Percentiles rank a stretch among this genome's conserved stretches.
Evolutionary conservation across 2,888 invertebrate genomes (phyloP).

Genomic region (Sinopyrophorus schimmeli): DNA sequence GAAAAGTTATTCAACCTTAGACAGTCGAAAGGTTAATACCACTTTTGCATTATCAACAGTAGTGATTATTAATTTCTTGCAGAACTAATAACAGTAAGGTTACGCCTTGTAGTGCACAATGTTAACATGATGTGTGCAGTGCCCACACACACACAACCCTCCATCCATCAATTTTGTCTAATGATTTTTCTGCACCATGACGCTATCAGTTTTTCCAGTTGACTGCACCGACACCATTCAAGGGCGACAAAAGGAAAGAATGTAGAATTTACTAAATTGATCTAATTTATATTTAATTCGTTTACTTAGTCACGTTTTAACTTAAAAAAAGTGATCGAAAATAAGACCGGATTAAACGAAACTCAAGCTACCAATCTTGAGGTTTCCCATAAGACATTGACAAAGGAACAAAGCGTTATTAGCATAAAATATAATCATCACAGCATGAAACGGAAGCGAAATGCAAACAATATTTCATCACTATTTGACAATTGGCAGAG

Average conservation of each 20-base stretch:
- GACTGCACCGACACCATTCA: conserved; percentile 38
- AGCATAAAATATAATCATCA: too few species aligned
- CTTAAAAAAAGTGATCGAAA: too few species aligned
- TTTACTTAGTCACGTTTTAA: too few species aligned
- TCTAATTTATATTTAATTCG: conserved; percentile 20
- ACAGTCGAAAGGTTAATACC: conserved; percentile 8
- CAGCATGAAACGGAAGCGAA: neutral
- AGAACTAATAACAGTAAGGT: conserved; percentile 1
- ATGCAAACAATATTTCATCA: conserved; percentile 29
- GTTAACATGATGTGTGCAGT: neutral
- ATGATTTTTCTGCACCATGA: conserved; percentile 40
- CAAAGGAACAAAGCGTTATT: too few species aligned
- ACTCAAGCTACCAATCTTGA: too few species aligned
- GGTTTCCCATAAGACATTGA: too few species aligned
- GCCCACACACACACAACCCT: neutral
- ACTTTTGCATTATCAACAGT: neutral
- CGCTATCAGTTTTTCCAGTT: conserved; percentile 47
- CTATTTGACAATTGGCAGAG: conserved; percentile 30
- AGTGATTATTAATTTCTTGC: conserved; percentile 6
- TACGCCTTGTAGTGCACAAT: conserved; percentile 1
- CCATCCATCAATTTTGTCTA: conserved; percentile 37
- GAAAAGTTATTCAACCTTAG: neutral
- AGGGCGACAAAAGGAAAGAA: conserved; percentile 39
- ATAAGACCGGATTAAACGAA: too few species aligned
- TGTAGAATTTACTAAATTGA: conserved; percentile 19